Evolutionary conservation across 2,888 invertebrate species (phyloP).

Genomic region (Gandaritis pyraliata): DNA sequence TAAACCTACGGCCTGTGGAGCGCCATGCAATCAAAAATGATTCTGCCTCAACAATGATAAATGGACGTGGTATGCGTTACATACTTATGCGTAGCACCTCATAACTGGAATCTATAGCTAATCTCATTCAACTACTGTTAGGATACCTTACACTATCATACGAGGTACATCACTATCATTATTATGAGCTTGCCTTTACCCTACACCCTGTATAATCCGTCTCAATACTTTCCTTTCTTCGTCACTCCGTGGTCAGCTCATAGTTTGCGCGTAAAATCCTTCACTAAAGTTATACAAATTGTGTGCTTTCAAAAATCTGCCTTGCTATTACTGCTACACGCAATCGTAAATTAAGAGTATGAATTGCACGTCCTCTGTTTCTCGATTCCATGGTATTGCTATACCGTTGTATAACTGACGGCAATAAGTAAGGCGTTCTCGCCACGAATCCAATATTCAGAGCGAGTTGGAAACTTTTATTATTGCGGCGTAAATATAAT

Average conservation of each 20-base stretch:
- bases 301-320: no score
- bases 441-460: conserved; percentile 81
- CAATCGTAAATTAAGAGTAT: no score
- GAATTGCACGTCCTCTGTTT: conserved; percentile 3
- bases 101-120: neutral
- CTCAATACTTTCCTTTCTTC: no score
- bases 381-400: conserved; percentile 9
- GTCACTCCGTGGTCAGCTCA: no score
- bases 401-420: conserved; percentile 71
- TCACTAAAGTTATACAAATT: no score
- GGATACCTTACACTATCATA: no score
- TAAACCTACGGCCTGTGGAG: conserved; percentile 70
- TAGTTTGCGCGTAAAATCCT: no score
- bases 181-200: no score
- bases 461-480: conserved; percentile 82
- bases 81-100: conserved; percentile 1
- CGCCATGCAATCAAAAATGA: conserved; percentile 52
- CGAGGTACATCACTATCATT: no score
- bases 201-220: no score
- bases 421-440: conserved; percentile 80
- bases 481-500: conserved; percentile 83
- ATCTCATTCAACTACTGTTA: neutral
- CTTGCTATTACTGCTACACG: no score
- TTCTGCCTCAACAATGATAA: conserved; percentile 14
- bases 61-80: conserved; percentile 9